Conservation (phyloP, 2,113 vertebrate species). For the Cryptoleucopteryx plumbea region DNA sequence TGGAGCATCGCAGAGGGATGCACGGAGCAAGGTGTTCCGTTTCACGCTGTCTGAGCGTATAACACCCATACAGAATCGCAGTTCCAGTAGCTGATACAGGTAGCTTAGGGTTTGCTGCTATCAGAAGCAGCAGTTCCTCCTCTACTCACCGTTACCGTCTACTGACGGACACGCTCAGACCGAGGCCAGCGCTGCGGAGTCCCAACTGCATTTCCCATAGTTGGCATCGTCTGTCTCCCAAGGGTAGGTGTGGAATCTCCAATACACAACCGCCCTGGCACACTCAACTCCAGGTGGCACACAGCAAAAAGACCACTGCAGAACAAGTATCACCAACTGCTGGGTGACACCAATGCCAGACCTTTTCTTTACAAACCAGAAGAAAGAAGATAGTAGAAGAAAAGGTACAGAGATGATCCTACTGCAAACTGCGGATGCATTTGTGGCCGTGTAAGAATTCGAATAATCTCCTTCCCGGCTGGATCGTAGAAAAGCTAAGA, state of each 20-base stretch:
- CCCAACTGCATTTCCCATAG: accelerated
- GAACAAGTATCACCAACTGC: neutral
- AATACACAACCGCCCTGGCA: accelerated
- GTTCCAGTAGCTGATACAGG: accelerated
- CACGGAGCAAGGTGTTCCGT: too few species aligned
- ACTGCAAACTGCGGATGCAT: neutral
- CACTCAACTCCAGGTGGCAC: neutral
- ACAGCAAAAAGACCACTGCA: neutral
- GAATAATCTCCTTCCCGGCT: neutral
- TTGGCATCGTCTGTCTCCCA: accelerated
- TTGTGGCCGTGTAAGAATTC: neutral
- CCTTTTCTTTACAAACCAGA: neutral
- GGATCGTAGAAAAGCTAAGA: neutral
- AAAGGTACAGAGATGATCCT: neutral
- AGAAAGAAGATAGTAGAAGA: neutral
- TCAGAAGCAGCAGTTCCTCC: neutral
- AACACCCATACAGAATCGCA: accelerated
- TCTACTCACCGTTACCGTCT: neutral
- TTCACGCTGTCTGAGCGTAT: neutral
- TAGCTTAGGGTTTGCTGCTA: neutral
- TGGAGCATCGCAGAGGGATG: neutral
- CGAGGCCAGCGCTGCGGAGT: neutral
- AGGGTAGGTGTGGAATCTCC: too few species aligned
- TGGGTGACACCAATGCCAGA: neutral
- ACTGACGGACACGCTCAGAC: neutral